Evolutionary conservation across 2,113 vertebrate species (phyloP), one percentile per base, ranked within the genome.

Genomic region (Hassar affinis): DNA sequence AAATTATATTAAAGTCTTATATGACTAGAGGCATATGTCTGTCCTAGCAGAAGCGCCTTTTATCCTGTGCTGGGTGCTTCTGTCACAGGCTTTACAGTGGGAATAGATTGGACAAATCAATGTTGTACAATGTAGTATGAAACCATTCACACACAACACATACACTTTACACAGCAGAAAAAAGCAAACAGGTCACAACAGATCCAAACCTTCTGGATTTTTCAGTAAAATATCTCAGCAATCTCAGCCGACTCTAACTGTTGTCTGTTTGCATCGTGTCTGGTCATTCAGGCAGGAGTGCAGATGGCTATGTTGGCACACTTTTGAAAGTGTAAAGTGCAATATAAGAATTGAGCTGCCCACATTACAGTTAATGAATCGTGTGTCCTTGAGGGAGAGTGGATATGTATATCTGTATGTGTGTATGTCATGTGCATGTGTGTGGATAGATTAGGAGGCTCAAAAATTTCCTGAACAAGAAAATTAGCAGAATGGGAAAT

Each of bases 1-100:
- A 82, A 54, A 49, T 30, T 78, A n/a, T n/a, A n/a, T n/a, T n/a
- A n/a, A 22, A 69, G 49, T 49, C 25, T 56, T 38, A 17, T 66
- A 61, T 85, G 83, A 76, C 84, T 80, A 61, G 27, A 83, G 77
- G 69, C 51, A 17, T 51, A 42, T 82, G 54, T 64, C 61, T 85
- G 80, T 87, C 76, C 76, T 45, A 27, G 42, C 69, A 71, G 68
- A 71, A 72, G 75, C 54, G 59, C 45, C 54, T 85, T 57, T 45
- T n/a, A 76, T 54, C 45, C 59, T 61, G 57, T 56, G 81, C 80
- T 47, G 27, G 45, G 75, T 75, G 49, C 15, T 27, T 49, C 45
- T 74, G 71, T 51, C 71, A 74, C 6, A 51, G 45, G 15, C 47
- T 30, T 17, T 15, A 6, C 76, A 78, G 56, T 78, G 14, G 38